Percentiles rank a stretch among this genome's conserved stretches.
These are phyloP conservation scores for Lepidothrix coronata DNA, from an alignment of 2,113 vertebrate species.

Conservation along the genomic window DNA sequence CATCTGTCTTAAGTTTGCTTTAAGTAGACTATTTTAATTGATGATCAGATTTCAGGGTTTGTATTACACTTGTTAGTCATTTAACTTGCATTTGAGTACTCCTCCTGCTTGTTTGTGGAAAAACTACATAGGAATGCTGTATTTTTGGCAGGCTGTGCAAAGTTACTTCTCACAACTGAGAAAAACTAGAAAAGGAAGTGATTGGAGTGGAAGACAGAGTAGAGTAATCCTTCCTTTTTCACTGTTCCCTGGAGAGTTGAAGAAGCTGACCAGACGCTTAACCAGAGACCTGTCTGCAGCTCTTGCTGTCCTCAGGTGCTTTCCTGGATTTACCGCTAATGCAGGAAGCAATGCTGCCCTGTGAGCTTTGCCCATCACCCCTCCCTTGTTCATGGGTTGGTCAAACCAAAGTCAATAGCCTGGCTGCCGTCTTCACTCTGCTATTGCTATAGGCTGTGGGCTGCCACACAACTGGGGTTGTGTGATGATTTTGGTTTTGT, in stretches of 20 bases:
- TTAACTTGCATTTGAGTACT: neutral
- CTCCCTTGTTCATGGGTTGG: neutral
- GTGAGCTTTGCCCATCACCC: neutral
- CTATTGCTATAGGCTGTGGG: neutral
- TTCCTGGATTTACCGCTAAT: neutral
- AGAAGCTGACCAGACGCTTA: neutral
- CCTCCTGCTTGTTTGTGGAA: neutral
- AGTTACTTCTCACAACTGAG: neutral
- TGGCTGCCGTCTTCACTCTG: neutral
- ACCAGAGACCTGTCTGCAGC: neutral
- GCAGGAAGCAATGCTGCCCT: fast-evolving
- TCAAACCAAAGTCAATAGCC: neutral
- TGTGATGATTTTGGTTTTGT: neutral
- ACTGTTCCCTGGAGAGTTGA: neutral
- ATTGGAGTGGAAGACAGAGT: neutral
- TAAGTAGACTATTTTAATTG: neutral
- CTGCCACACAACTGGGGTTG: neutral
- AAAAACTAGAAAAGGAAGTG: neutral
- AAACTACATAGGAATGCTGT: neutral
- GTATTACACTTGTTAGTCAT: neutral
- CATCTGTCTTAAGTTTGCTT: neutral
- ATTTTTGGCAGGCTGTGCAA: neutral
- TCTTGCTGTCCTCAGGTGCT: neutral
- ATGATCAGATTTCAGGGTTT: neutral
- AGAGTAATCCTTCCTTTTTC: neutral